Evolutionary conservation across 2,888 invertebrate species (phyloP).

Genomic region (Fabriciana adippe): DNA sequence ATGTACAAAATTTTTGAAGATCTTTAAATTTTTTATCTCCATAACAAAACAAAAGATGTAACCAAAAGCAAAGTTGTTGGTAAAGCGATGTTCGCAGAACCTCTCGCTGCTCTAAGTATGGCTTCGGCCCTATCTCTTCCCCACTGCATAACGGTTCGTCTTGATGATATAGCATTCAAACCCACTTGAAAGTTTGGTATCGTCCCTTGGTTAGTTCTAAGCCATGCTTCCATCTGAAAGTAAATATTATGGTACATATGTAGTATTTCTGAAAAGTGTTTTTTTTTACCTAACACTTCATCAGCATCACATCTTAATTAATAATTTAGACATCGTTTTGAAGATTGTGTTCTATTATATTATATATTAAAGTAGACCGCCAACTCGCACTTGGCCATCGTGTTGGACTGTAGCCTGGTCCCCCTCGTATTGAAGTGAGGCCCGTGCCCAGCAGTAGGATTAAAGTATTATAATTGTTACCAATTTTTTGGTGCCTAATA

Average conservation of each 20-base stretch:
- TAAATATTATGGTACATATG: neutral
- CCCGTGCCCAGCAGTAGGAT: no score
- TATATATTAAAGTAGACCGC: no score
- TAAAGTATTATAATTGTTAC: no score
- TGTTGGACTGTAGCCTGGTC: no score
- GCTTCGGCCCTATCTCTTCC: constrained; percentile 55
- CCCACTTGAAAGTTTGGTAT: constrained; percentile 59
- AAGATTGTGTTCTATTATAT: no score
- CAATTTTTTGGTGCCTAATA: no score
- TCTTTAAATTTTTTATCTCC: constrained; percentile 18
- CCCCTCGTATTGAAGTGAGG: no score
- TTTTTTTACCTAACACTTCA: neutral
- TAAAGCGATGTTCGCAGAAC: constrained; percentile 50
- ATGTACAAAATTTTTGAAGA: neutral
- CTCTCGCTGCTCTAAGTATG: constrained; percentile 57
- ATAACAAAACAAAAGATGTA: constrained; percentile 50
- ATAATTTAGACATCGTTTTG: no score
- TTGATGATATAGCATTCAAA: constrained; percentile 54
- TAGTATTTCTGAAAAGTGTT: neutral
- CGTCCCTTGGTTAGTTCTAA: constrained; percentile 47
- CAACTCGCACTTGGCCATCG: no score
- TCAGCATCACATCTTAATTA: no score
- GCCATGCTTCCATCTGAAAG: constrained; percentile 69
- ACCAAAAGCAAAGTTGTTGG: constrained; percentile 55
- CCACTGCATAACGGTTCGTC: constrained; percentile 62